Percentiles rank a stretch among this genome's conserved stretches.
Evolutionary conservation across 2,888 invertebrate species (phyloP).

Genomic region (Lasioglossum pauxillum): DNA sequence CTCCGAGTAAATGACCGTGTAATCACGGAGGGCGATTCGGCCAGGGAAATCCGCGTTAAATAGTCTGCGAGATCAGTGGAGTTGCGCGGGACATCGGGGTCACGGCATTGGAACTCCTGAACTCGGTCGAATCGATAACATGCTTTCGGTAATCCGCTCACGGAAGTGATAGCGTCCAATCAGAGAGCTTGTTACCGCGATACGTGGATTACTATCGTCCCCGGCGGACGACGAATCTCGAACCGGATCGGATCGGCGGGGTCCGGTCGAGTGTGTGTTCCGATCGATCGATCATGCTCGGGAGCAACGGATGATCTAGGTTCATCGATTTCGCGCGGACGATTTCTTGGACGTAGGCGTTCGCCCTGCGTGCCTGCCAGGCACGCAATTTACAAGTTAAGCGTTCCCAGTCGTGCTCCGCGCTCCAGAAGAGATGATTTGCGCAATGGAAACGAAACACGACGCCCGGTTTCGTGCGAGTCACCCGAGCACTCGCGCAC

Average conservation of each 20-base stretch:
- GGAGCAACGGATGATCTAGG: slow-evolving; percentile 34
- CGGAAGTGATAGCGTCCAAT: slow-evolving; percentile 39
- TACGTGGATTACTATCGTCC: slow-evolving; percentile 56
- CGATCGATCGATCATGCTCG: slow-evolving; percentile 43
- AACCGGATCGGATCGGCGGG: not conserved
- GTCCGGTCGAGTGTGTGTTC: not conserved
- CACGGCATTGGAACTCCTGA: slow-evolving; percentile 17
- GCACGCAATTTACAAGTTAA: slow-evolving; percentile 75
- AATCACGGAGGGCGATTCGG: not conserved
- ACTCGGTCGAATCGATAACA: slow-evolving; percentile 34
- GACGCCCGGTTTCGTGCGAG: slow-evolving; percentile 66
- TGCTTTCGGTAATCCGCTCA: slow-evolving; percentile 41
- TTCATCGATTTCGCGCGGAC: slow-evolving; percentile 42
- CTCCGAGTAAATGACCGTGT: slow-evolving; percentile 8
- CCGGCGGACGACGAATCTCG: slow-evolving; percentile 34
- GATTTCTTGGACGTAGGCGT: slow-evolving; percentile 66
- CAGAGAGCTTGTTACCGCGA: slow-evolving; percentile 59
- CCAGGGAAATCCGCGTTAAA: slow-evolving; percentile 7
- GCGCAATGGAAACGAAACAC: slow-evolving; percentile 76
- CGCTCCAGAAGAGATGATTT: slow-evolving; percentile 73
- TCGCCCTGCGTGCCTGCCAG: slow-evolving; percentile 50
- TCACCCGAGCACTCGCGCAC: slow-evolving; percentile 44
- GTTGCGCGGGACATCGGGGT: not conserved
- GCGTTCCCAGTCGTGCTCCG: slow-evolving; percentile 67
- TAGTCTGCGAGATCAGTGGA: slow-evolving; percentile 11